Conservation (phyloP, 2,888 invertebrate species). For the Oconnorella tubifera region DNA sequence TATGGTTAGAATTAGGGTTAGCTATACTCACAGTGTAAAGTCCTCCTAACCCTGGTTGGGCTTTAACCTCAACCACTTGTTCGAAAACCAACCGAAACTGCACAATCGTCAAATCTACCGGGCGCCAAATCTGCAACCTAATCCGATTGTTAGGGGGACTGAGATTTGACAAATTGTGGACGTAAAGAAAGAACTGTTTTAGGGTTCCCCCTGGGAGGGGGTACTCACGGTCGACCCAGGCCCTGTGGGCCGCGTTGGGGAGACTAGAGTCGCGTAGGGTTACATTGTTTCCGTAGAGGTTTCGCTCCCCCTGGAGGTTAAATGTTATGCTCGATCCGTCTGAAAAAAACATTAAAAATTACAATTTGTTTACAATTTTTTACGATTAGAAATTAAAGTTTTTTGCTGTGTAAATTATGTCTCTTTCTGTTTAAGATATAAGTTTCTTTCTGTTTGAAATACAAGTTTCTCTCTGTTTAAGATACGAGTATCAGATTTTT, state of each 20-base stretch:
- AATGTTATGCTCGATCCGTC: slow-evolving; percentile 10
- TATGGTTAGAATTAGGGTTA: neutral
- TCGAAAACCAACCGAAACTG: slow-evolving; percentile 25
- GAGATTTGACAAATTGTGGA: slow-evolving; percentile 15
- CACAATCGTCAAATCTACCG: slow-evolving; percentile 11
- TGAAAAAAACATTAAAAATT: neutral
- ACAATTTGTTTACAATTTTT: too few species aligned
- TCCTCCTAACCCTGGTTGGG: neutral
- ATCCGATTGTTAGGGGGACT: slow-evolving; percentile 8
- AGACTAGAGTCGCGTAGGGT: slow-evolving; percentile 17
- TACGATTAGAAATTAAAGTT: too few species aligned
- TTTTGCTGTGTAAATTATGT: too few species aligned
- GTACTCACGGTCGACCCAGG: slow-evolving; percentile 29
- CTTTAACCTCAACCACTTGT: slow-evolving; percentile 11
- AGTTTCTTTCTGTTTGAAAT: too few species aligned
- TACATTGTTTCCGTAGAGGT: slow-evolving; percentile 30
- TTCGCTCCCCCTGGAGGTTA: slow-evolving; percentile 5
- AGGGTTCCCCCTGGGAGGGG: slow-evolving; percentile 26
- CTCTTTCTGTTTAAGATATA: too few species aligned
- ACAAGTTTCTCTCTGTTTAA: too few species aligned
- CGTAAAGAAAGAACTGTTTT: slow-evolving; percentile 23
- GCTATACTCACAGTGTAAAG: slow-evolving; percentile 27
- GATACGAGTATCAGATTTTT: too few species aligned
- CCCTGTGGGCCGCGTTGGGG: slow-evolving; percentile 19
- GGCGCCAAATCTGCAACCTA: slow-evolving; percentile 31